Conservation (phyloP, 2,888 invertebrate genomes). For the Amiota communis region DNA sequence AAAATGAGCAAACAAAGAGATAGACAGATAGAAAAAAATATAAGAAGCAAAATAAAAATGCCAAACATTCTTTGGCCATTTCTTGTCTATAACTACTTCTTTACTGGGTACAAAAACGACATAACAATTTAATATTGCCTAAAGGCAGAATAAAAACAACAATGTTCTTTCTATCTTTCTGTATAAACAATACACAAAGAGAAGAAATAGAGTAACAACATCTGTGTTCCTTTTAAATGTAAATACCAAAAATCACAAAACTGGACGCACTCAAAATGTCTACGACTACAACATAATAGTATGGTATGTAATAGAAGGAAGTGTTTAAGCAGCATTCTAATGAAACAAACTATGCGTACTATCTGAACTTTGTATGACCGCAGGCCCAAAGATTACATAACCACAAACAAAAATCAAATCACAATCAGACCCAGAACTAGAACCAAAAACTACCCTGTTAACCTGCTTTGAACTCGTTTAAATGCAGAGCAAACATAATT, state of each 20-base stretch:
- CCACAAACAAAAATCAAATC: slow-evolving; percentile 15
- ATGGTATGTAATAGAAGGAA: neutral
- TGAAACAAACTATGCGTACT: neutral
- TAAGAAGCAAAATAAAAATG: slow-evolving; percentile 13
- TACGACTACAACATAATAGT: slow-evolving; percentile 12
- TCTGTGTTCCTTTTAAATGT: slow-evolving; percentile 24
- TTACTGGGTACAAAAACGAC: slow-evolving; percentile 33
- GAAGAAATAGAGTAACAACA: neutral
- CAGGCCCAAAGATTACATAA: neutral
- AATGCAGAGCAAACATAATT: slow-evolving; percentile 8
- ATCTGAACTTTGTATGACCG: slow-evolving; percentile 16
- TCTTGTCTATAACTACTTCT: slow-evolving; percentile 42
- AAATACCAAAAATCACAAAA: slow-evolving; percentile 26
- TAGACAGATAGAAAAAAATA: neutral
- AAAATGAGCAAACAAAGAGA: neutral
- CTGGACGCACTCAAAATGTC: slow-evolving; percentile 39
- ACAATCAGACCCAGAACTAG: neutral
- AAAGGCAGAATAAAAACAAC: slow-evolving; percentile 23
- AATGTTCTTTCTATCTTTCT: too few species aligned
- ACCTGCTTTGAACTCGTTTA: neutral
- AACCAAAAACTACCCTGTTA: neutral
- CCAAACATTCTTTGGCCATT: slow-evolving; percentile 23
- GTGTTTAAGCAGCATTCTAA: neutral
- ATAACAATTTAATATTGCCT: slow-evolving; percentile 36
- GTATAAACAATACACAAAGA: neutral